Percentiles rank a stretch among this genome's conserved stretches.
Evolutionary conservation across 2,113 vertebrate genomes (phyloP).

Genomic region (Aleadryas rufinucha): DNA sequence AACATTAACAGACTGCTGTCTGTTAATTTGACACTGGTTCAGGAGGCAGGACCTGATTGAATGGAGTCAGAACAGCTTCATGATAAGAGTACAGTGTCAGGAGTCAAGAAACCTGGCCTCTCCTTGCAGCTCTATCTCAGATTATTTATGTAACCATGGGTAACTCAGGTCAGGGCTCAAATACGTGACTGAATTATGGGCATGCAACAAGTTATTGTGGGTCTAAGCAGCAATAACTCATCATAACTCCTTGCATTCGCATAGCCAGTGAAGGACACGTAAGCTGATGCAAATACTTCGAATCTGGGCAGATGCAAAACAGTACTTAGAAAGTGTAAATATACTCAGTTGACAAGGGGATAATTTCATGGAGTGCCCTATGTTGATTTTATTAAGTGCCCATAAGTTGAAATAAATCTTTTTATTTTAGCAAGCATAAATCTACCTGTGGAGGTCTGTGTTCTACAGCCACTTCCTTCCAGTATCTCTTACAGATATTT

Average conservation of each 20-base stretch:
- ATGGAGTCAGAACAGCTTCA: neutral
- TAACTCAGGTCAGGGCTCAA: neutral
- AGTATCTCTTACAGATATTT: neutral
- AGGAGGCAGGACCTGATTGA: neutral
- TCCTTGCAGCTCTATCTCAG: neutral
- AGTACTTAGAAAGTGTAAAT: neutral
- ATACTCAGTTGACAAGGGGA: neutral
- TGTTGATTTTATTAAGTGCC: neutral
- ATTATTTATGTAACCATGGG: neutral
- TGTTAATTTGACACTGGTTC: neutral
- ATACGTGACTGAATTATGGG: neutral
- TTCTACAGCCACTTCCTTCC: neutral
- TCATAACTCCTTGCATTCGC: neutral
- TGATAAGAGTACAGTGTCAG: neutral
- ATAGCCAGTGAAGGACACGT: neutral
- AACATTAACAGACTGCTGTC: neutral
- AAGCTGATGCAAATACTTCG: neutral
- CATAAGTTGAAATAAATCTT: neutral
- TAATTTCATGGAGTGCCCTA: neutral
- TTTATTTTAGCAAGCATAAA: neutral
- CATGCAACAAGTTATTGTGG: neutral
- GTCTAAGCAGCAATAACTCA: neutral
- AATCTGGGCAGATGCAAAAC: neutral
- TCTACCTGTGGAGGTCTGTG: neutral
- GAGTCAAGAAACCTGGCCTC: neutral